Base-by-base conservation (phyloP, 1,140 invertebrate species). In the Drosophila obscura region DNA sequence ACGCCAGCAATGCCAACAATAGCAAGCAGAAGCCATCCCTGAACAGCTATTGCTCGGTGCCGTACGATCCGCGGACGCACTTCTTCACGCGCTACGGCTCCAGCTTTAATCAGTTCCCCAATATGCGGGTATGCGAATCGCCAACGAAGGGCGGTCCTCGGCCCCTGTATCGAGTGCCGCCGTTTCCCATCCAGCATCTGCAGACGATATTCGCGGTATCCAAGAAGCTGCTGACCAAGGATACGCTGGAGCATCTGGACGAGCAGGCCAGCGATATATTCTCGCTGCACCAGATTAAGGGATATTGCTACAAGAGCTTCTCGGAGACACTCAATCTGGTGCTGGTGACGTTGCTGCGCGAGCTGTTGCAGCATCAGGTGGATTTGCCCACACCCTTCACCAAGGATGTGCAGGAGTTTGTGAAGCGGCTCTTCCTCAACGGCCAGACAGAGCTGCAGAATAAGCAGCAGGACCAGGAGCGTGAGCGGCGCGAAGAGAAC, bases 271-370 rank as follows among this genome's bases (percentile, higher is more conserved):
- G 95, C 57, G 96, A 98, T 92, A 94, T 97, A 16, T 94, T 94
- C 75, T 93, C 93, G 48, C 93, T 94, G 55, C 94, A 93, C 56
- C 93, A 94, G 73, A 94, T 94, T 62, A 93, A 93, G 80, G 85
- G 90, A 15, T 92, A 91, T 50, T 91, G 91, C 22, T 99, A 98
- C 91, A 95, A 96, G 82, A 97, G 96, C 2, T 98, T 98, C 88
- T 99, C 97, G 69, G 98, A 99, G 93, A 97, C 96, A 0, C 93
- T 99, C 46, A 99, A 97, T 92, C 93, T 99, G 44, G 97, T 98
- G 0, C 95, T 98, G 94, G 96, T 99, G 2, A 97, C 97, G 0
- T 92, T 99, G 52, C 92, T 99, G 43, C 93, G 97, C 67, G 98
- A 99, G 92, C 92, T 99, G 39, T 92, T 99, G 26, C 96, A 98